Evolutionary conservation across 2,797 vertebrate genomes (phyloP).

Genomic region (Lepilemur ruficaudatus): DNA sequence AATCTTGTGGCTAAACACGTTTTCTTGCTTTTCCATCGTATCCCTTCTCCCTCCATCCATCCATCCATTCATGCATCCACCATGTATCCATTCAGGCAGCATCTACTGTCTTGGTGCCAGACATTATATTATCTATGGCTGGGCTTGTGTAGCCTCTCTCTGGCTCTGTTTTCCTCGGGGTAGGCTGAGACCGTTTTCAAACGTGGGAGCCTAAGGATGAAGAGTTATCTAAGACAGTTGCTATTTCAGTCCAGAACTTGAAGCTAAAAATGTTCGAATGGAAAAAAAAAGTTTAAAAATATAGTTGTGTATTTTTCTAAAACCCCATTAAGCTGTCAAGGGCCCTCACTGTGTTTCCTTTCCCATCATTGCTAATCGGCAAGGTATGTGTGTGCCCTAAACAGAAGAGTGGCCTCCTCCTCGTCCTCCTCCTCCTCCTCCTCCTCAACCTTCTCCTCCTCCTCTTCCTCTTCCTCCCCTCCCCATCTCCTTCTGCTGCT

Average conservation of each 20-base stretch:
- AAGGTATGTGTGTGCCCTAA: slow-evolving; percentile 59
- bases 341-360: slow-evolving; percentile 71
- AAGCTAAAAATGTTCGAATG: slow-evolving; percentile 82
- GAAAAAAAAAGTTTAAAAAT: slow-evolving; percentile 81
- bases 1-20: neutral
- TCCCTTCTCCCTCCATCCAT: neutral
- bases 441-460: neutral
- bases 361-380: slow-evolving; percentile 56
- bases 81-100: neutral
- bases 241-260: slow-evolving; percentile 83
- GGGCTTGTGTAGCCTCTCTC: neutral
- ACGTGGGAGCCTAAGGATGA: slow-evolving; percentile 64
- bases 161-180: neutral
- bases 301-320: slow-evolving; percentile 76
- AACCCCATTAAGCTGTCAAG: slow-evolving; percentile 72
- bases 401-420: neutral
- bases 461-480: neutral
- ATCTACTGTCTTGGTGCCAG: neutral
- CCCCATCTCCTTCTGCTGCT: neutral
- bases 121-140: neutral
- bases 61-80: neutral
- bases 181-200: slow-evolving; percentile 60
- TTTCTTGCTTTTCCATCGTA: neutral
- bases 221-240: slow-evolving; percentile 80
- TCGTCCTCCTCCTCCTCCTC: neutral